Evolutionary conservation across 1,140 invertebrate species (phyloP), one percentile per base, ranked within the genome.

Genomic region (Eurosta solidaginis): DNA sequence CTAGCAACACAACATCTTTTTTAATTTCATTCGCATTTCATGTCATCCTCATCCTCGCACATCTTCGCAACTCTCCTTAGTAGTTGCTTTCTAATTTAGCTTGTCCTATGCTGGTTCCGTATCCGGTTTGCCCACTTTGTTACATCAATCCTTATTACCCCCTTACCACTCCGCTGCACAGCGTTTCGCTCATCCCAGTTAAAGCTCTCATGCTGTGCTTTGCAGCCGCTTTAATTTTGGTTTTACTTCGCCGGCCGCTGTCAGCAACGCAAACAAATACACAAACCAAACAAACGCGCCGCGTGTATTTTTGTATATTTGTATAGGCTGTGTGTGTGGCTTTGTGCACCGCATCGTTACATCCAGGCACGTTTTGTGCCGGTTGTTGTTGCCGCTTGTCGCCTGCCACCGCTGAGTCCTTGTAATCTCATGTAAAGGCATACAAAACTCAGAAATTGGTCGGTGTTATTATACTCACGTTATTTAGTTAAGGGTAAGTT

Each of bases 391-490:
- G 36, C 59, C 54, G 59, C 33, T 36, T n/a, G 36, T 33, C 54
- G 59, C 33, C 20, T n/a, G n/a, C 59, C 22, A 27, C n/a, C 54
- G 20, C 40, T 68, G 59, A 68, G 59, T 68, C 59, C 59, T 36
- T 68, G 59, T 68, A 68, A 68, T 68, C 33, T 33, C 59, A n/a
- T 68, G 59, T 68, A 68, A 68, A 40, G 59, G 59, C 59, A 68
- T 36, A 36, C 33, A 40, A 68, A n/a, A 33, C 33, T 68, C 3
- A n/a, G 59, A 1, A n/a, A n/a, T n/a, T n/a, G n/a, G n/a, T 29
- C 9, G 12, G 7, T 7, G 4, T 10, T 59, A 7, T 12, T 12
- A 17, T 7, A 4, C 59, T 68, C 33, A 68, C 17, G 7, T 47
- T 68, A 9, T 29, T 33, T 10, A 22, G 27, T 68, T 33, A 20